phyloP scores from a whole-genome alignment of 2,113 vertebrate species.

The Danio rerio region GRCz12tu NC_133183.1:51578501-51579000 shows the following conservation, averaged over 20 bases:
- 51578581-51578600: slow-evolving; percentile 4
- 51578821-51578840: background rate
- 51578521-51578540: too few species aligned
- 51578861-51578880: background rate
- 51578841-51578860: background rate
- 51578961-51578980: slow-evolving; percentile 83
- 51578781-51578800: background rate
- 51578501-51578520: too few species aligned
- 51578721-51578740: background rate
- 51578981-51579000: slow-evolving; percentile 22
- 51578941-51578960: slow-evolving; percentile 58
- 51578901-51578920: slow-evolving; percentile 32
- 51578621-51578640: slow-evolving; percentile 65
- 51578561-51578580: slow-evolving; percentile 4
- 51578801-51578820: background rate
- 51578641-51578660: slow-evolving; percentile 60
- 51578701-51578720: slow-evolving; percentile 30
- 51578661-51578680: slow-evolving; percentile 9
- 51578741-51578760: background rate
- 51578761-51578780: background rate
- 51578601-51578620: slow-evolving; percentile 79
- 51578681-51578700: slow-evolving; percentile 20
- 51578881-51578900: slow-evolving; percentile 38
- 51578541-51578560: too few species aligned
- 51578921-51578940: slow-evolving; percentile 29